Conservation (phyloP, 2,888 invertebrate species). For the Cremastinae sp. region DNA sequence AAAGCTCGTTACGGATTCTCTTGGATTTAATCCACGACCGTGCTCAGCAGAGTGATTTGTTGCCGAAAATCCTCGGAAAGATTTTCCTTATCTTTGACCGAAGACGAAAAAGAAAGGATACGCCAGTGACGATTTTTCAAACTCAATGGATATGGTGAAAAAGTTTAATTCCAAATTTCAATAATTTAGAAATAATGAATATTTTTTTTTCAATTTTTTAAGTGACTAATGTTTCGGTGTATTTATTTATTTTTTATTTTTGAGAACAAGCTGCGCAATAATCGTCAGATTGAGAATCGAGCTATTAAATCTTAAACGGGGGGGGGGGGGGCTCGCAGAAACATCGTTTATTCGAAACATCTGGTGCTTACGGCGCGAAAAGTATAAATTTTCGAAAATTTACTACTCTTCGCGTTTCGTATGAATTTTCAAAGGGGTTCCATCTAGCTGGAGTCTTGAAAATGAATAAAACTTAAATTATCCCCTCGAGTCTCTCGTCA, state of each 20-base stretch:
- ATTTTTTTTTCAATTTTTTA: neutral
- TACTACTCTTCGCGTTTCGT: neutral
- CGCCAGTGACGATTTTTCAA: neutral
- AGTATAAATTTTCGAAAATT: too few species aligned
- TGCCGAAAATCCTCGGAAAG: constrained; percentile 66
- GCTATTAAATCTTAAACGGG: too few species aligned
- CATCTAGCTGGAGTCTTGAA: neutral
- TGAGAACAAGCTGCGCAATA: too few species aligned
- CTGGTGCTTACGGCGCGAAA: too few species aligned
- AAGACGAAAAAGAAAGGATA: constrained; percentile 6
- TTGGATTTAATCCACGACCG: constrained; percentile 66
- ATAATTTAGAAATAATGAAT: too few species aligned
- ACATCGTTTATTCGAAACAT: too few species aligned
- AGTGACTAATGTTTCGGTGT: too few species aligned
- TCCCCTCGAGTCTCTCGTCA: too few species aligned
- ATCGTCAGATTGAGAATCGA: too few species aligned
- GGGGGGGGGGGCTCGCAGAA: too few species aligned
- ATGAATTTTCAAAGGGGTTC: neutral
- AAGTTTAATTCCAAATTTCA: neutral
- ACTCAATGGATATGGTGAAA: neutral
- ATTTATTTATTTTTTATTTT: too few species aligned
- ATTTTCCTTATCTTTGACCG: constrained; percentile 67
- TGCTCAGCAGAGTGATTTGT: constrained; percentile 73
- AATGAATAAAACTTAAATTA: neutral
- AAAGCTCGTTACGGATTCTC: constrained; percentile 21